Percentiles rank a stretch among this genome's conserved stretches.
Evolutionary conservation across 1,140 invertebrate genomes (phyloP).

Genomic region (Calliopsis andreniformis): DNA sequence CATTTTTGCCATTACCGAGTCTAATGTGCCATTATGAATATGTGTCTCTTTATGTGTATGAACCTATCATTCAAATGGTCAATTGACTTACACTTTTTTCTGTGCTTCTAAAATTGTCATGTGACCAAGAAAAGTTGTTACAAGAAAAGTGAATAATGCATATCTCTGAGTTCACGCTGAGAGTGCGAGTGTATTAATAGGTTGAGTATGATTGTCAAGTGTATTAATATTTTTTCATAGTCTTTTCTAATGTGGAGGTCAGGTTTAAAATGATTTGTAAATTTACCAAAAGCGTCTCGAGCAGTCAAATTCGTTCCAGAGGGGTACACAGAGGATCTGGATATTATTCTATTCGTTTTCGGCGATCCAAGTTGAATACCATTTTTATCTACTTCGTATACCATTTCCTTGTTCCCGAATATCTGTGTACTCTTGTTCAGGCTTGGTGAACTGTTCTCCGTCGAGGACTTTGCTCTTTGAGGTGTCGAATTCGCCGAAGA

Average conservation of each 20-base stretch:
- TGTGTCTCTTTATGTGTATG: background rate
- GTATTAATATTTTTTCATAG: background rate
- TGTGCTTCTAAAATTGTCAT: too few species aligned
- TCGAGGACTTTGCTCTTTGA: background rate
- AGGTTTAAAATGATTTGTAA: background rate
- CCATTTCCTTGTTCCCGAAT: conserved; percentile 45
- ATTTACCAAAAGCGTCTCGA: conserved; percentile 75
- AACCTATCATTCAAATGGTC: background rate
- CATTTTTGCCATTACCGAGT: conserved; percentile 27
- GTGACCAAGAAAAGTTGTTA: too few species aligned
- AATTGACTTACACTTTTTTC: too few species aligned
- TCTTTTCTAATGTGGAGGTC: background rate
- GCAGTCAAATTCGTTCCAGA: conserved; percentile 59
- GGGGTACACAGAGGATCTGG: conserved; percentile 69
- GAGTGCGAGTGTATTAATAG: too few species aligned
- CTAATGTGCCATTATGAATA: background rate
- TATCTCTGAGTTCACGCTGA: too few species aligned
- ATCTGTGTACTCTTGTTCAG: conserved; percentile 11
- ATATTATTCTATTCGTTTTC: conserved; percentile 55
- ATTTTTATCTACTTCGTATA: conserved; percentile 69
- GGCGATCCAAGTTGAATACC: conserved; percentile 57
- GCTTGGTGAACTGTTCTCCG: conserved; percentile 1
- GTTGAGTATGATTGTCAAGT: too few species aligned
- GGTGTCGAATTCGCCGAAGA: conserved; percentile 57
- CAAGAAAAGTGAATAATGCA: too few species aligned